phyloP scores from a whole-genome alignment of 2,888 invertebrate genomes.

The Papilio gigon region DNA sequence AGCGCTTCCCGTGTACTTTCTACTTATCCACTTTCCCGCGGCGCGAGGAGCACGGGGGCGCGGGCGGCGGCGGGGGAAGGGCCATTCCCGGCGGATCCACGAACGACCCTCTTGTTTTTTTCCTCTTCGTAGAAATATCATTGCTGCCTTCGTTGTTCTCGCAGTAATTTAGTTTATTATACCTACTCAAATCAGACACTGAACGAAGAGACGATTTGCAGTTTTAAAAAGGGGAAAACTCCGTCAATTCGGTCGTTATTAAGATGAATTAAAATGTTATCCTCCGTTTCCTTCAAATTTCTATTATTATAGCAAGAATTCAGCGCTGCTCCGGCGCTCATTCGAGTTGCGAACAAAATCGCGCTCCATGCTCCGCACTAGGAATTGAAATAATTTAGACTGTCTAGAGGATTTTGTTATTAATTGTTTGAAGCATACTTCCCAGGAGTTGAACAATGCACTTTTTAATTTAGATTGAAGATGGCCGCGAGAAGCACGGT shows the following conservation, averaged over 20 bases:
- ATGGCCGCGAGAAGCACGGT: neutral
- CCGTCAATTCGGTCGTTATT: constrained; percentile 56
- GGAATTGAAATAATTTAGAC: constrained; percentile 35
- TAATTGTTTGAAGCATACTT: constrained; percentile 33
- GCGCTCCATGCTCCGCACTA: constrained; percentile 23
- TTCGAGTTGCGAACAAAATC: constrained; percentile 7
- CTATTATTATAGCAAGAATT: constrained; percentile 38
- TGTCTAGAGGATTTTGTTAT: constrained; percentile 22
- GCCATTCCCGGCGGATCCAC: constrained; percentile 73
- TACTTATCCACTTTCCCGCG: constrained; percentile 56
- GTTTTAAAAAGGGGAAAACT: constrained; percentile 61
- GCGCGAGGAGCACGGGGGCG: constrained; percentile 58
- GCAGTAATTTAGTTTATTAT: constrained; percentile 75
- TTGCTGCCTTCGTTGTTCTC: constrained; percentile 70
- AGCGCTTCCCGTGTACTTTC: constrained; percentile 62
- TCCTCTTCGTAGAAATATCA: constrained; percentile 75
- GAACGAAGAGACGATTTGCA: constrained; percentile 57
- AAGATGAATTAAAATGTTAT: constrained; percentile 46
- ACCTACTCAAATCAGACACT: constrained; percentile 62
- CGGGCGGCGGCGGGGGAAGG: constrained; percentile 61
- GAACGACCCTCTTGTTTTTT: constrained; percentile 77
- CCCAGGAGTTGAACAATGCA: constrained; percentile 20
- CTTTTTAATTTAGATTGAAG: constrained; percentile 21
- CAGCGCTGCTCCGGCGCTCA: constrained; percentile 25
- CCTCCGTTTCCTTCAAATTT: constrained; percentile 36